Percentiles rank a stretch among this genome's conserved stretches.
These are phyloP conservation scores for Bos taurus DNA, from an alignment of 2,113 vertebrate species.

Conservation along the genomic window DNA sequence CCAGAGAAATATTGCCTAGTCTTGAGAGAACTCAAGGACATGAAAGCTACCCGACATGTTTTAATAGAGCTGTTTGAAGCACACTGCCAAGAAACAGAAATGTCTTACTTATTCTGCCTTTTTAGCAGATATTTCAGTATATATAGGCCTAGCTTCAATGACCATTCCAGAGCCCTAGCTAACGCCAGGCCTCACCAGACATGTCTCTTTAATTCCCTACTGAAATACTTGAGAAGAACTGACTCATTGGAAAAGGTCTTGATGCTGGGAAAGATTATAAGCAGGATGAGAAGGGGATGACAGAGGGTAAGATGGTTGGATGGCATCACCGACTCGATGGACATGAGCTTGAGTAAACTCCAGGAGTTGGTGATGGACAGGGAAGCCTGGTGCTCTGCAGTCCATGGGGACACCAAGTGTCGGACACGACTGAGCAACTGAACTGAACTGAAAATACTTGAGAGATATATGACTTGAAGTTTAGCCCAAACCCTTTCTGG, in stretches of 20 bases:
- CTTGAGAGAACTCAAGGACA: not conserved
- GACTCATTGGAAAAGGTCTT: not conserved
- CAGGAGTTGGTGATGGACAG: not conserved
- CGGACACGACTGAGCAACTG: rapidly evolving
- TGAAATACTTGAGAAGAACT: not conserved
- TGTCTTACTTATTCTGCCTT: not conserved
- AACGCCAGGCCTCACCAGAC: not conserved
- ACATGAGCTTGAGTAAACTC: not conserved
- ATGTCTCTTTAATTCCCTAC: not conserved
- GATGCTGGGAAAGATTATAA: not conserved
- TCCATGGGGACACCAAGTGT: not conserved
- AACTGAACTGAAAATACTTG: not conserved
- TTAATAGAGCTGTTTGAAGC: not conserved
- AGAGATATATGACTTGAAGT: not conserved
- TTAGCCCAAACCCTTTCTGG: not conserved
- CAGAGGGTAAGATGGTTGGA: not conserved
- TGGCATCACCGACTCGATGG: not conserved
- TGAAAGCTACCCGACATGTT: not conserved
- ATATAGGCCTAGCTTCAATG: not conserved
- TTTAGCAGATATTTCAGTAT: not conserved
- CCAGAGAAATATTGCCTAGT: not conserved
- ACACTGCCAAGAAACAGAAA: not conserved
- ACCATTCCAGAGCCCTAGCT: not conserved
- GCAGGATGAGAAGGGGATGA: rapidly evolving
- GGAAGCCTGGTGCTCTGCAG: not conserved